Percentiles rank a stretch among this genome's conserved stretches.
Conservation (phyloP, 2,888 invertebrate species). For the Meloe dianella region DNA sequence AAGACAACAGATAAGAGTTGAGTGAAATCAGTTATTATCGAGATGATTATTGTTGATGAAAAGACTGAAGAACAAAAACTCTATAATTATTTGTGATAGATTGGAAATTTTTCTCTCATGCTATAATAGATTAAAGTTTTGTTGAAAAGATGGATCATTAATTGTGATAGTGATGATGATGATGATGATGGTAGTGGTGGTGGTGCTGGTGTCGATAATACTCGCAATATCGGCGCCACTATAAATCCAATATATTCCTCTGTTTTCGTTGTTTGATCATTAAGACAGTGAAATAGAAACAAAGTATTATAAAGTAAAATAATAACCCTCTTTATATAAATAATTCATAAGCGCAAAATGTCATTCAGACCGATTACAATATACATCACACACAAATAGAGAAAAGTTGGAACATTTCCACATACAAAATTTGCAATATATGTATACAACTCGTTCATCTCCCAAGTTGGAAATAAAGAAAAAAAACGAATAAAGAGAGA, state of each 20-base stretch:
- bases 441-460: not conserved
- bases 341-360: slow-evolving; percentile 47
- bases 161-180: not conserved
- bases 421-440: not conserved
- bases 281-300: slow-evolving; percentile 46
- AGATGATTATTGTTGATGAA: slow-evolving; percentile 58
- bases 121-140: not conserved
- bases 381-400: slow-evolving; percentile 19
- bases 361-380: slow-evolving; percentile 49
- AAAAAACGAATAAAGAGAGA: slow-evolving; percentile 24
- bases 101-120: not conserved
- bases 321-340: slow-evolving; percentile 36
- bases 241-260: slow-evolving; percentile 19
- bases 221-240: not conserved
- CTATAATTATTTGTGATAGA: slow-evolving; percentile 55
- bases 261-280: slow-evolving; percentile 16
- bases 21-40: slow-evolving; percentile 39
- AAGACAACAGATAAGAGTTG: slow-evolving; percentile 19
- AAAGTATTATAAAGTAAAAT: slow-evolving; percentile 35
- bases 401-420: slow-evolving; percentile 9
- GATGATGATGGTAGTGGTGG: no score
- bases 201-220: not conserved
- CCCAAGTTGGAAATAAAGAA: not conserved
- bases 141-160: not conserved
- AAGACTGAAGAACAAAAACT: slow-evolving; percentile 43